Evolutionary conservation across 2,113 vertebrate genomes (phyloP), one percentile per base, ranked within the genome.

Genomic region (Sinocyclocheilus anshuiensis): DNA sequence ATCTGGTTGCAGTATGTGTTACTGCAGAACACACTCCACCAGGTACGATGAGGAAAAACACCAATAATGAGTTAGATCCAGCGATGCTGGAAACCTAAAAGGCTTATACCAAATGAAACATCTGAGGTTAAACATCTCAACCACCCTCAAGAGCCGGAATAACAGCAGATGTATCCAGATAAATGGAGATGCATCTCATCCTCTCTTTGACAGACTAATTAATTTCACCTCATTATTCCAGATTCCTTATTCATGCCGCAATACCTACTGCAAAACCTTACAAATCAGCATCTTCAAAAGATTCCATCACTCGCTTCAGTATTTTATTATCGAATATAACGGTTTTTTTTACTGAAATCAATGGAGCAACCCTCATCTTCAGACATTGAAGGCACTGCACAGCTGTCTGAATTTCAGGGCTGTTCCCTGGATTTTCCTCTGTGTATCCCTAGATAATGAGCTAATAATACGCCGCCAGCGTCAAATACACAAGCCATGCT

Each of bases 321-420:
- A 13, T 36, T 81, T 48, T 18, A 26, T 6, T 26, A 69, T 24
- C 36, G 33, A 50, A 18, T 13, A 29, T 13, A 42, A 18, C 2
- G 7, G 26, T 1, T 1, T 18, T 69, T 50, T 48, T 36, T 11
- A 45, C 10, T 45, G 42, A 45, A 45, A 45, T 59, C 18, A 26
- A 50, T 15, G n/a, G 63, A 67, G 63, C 24, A 69, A 42, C 22
- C 80, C 42, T 82, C 42, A 7, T 20, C 29, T 81, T 50, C 59
- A 69, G 63, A 69, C 80, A 29, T 0, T 50, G 80, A 69, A 48
- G 63, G 48, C 48, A 55, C 81, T 15, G 50, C 81, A 83, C 81
- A 83, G 81, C 81, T 83, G 81, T 83, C 81, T 83, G 65, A 39
- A 57, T 36, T 53, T 72, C 26, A 83, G 81, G 81, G 81, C 81